Base-by-base conservation (phyloP, 1,140 invertebrate genomes). In the Megalonaias nervosa region DNA sequence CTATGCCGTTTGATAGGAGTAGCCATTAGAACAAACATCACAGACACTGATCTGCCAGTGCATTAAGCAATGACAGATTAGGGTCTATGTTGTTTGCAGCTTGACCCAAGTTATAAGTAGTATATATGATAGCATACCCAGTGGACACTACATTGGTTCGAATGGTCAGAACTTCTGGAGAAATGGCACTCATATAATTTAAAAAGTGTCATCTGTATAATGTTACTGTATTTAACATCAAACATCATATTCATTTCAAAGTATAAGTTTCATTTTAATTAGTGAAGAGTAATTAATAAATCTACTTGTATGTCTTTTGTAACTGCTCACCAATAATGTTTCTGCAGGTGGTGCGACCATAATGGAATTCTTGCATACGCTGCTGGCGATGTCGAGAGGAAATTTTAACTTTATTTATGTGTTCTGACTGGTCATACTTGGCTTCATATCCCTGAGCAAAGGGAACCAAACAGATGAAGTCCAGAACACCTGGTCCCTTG, bases 391-490 rank as follows among this genome's bases (percentile, higher is more conserved):
- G 82, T 17, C 74, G 75, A 5, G 67, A 55, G 14, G 84, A 84
- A 13, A 78, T 60, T 72, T 81, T 82, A 12, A 84, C 73, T 62
- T 87, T 87, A 16, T 79, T 75, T 14, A 59, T n/a, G 19, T 76
- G 70, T 15, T 67, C 61, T 64, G 67, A 64, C 57, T 84, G 77
- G n/a, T 77, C 64, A 60, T 80, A 77, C 31, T 64, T 48, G 13
- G 66, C 70, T 59, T 75, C 64, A 71, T 82, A 83, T 3, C 31
- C 62, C 26, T 68, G 61, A n/a, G 64, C 70, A 74, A 84, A 82
- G 26, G 84, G 83, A 26, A 87, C 72, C 62, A 87, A 73, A 66
- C 84, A 85, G 59, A 87, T 72, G 75, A 79, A 86, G 59, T 87
- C 76, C 1, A 87, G 70, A 26, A 82, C 81, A 57, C 81, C 80